phyloP scores from a whole-genome alignment of 64 coral and sea anemone species.

The Astreopora myriophthalma region DNA sequence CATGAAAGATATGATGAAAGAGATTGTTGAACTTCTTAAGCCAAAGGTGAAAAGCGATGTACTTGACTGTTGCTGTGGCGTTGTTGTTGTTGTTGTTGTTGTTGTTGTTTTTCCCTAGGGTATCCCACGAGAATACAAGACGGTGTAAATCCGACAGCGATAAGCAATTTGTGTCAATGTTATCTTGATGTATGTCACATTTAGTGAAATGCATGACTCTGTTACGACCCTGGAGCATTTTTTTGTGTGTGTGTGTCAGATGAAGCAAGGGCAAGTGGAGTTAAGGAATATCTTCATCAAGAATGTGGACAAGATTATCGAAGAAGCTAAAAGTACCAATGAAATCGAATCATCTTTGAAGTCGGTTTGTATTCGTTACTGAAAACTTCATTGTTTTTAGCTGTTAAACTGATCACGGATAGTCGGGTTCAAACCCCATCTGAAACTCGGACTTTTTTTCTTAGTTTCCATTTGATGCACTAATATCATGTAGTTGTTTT shows the following conservation, averaged over 20 bases:
- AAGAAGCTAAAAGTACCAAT: slow-evolving; percentile 68
- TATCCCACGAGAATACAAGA: no score
- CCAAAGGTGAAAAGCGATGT: not conserved
- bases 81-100: not conserved
- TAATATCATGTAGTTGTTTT: no score
- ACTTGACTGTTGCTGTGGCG: no score
- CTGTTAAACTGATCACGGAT: not conserved
- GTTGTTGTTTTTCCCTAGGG: no score
- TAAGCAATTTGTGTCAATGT: no score
- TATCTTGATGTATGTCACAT: no score
- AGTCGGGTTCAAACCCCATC: no score
- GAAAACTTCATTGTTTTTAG: not conserved
- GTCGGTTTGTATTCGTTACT: slow-evolving; percentile 22
- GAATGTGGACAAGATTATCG: slow-evolving; percentile 61
- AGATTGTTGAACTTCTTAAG: not conserved
- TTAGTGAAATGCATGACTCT: no score
- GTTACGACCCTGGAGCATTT: no score
- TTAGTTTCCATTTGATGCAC: no score
- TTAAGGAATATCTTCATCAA: slow-evolving; percentile 52
- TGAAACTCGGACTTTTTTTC: no score
- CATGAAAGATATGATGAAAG: slow-evolving; percentile 24
- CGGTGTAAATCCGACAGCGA: no score
- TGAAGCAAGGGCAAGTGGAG: slow-evolving; percentile 24
- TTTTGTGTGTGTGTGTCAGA: not conserved
- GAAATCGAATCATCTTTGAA: slow-evolving; percentile 71